Evolutionary conservation across 2,113 vertebrate species (phyloP).

Genomic region (Rhynchopsitta pachyrhyncha): DNA sequence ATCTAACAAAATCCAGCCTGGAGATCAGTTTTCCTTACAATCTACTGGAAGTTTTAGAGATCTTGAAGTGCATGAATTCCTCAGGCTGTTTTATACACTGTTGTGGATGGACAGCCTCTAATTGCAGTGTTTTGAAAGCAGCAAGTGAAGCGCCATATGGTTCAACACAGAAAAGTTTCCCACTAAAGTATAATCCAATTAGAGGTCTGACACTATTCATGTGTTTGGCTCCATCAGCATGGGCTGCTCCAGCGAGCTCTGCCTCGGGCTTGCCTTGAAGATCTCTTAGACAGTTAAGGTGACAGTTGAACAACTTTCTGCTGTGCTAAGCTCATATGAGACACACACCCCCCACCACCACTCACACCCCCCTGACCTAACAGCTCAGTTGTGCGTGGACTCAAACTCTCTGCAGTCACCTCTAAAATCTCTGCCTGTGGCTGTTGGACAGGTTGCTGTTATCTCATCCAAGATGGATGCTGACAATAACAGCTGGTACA

Average conservation of each 20-base stretch:
- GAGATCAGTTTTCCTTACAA: accelerated
- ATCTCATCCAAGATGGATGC: not conserved
- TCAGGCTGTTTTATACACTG: not conserved
- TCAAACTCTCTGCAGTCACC: not conserved
- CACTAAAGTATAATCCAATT: not conserved
- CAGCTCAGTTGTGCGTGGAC: not conserved
- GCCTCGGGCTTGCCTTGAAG: not conserved
- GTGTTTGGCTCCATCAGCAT: not conserved
- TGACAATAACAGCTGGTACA: not conserved
- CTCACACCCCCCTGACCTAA: not conserved
- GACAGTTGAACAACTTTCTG: not conserved
- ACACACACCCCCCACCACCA: too few species aligned
- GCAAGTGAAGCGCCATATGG: not conserved
- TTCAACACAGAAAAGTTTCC: not conserved
- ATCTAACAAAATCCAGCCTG: not conserved
- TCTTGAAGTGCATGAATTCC: not conserved
- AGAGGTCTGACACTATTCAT: not conserved
- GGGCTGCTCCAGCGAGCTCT: not conserved
- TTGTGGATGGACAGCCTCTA: not conserved
- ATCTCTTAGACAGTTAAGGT: not conserved
- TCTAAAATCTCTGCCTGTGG: not conserved
- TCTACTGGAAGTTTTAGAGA: not conserved
- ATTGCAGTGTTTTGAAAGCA: not conserved
- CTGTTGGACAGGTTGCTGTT: not conserved
- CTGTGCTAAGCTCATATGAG: not conserved